These are phyloP conservation scores for Sebastolobus alascanus DNA, from an alignment of 2,797 vertebrate genomes.

Conservation along the genomic window DNA sequence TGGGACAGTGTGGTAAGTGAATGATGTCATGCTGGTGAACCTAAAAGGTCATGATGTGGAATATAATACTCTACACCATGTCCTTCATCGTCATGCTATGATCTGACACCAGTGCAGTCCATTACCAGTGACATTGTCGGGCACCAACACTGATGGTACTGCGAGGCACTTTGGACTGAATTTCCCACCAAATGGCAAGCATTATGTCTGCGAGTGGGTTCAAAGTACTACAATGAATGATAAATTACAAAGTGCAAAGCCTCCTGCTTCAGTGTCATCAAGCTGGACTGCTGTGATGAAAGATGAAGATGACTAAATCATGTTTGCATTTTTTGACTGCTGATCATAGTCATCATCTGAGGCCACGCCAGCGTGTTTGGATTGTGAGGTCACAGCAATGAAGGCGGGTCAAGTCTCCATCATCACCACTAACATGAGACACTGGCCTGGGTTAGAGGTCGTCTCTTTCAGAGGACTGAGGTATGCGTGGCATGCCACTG, in stretches of 20 bases:
- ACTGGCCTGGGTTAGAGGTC: slow-evolving; percentile 71
- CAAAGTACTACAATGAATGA: slow-evolving; percentile 49
- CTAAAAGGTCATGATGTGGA: slow-evolving; percentile 70
- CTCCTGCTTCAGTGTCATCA: slow-evolving; percentile 10
- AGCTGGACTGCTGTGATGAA: slow-evolving; percentile 16
- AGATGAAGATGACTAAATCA: slow-evolving; percentile 13
- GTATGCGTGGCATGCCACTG: slow-evolving; percentile 70
- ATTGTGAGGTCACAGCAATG: slow-evolving; percentile 55
- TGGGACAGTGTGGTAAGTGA: slow-evolving; percentile 63
- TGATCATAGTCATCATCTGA: slow-evolving; percentile 27
- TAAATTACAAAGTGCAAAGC: slow-evolving; percentile 42
- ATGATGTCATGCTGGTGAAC: slow-evolving; percentile 76
- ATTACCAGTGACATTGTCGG: slow-evolving; percentile 19
- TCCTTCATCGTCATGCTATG: slow-evolving; percentile 32
- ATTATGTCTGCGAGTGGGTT: slow-evolving; percentile 44
- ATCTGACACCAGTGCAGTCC: slow-evolving; percentile 14
- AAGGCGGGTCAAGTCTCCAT: slow-evolving; percentile 65
- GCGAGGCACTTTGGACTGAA: slow-evolving; percentile 23
- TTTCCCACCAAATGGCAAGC: slow-evolving; percentile 40
- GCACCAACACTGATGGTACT: neutral
- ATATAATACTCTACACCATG: slow-evolving; percentile 60
- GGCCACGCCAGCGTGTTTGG: slow-evolving; percentile 38
- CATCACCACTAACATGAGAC: slow-evolving; percentile 59
- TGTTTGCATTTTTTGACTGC: slow-evolving; percentile 14
- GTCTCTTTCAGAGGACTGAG: slow-evolving; percentile 56